Conservation (phyloP, 1,140 invertebrate genomes). For the Diachasmimorpha longicaudata region DNA sequence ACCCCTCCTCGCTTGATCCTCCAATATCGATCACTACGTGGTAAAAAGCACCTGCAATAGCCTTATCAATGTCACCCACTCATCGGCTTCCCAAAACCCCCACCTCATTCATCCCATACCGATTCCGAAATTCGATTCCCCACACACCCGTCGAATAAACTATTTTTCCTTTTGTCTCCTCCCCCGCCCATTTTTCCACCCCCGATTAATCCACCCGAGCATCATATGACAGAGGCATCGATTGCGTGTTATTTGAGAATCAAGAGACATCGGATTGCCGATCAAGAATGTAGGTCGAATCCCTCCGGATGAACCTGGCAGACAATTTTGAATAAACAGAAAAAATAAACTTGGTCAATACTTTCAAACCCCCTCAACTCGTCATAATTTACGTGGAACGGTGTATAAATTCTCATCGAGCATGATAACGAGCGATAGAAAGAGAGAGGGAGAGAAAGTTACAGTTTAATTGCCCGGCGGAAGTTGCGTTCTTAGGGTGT, state of each 20-base stretch:
- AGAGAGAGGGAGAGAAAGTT: background rate
- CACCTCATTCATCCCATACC: constrained; percentile 17
- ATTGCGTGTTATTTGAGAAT: background rate
- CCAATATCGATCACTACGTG: background rate
- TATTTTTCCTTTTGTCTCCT: background rate
- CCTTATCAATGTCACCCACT: constrained; percentile 27
- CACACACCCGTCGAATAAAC: background rate
- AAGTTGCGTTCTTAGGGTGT: background rate
- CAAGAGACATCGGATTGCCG: background rate
- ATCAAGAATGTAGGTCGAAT: background rate
- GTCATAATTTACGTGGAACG: background rate
- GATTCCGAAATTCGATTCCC: constrained; percentile 21
- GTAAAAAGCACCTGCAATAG: background rate
- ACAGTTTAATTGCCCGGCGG: constrained; percentile 1
- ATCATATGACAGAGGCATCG: background rate
- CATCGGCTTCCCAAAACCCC: constrained; percentile 17
- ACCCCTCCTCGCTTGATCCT: background rate
- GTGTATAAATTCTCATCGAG: constrained; percentile 11
- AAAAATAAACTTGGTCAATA: background rate
- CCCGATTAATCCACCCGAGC: constrained; percentile 6
- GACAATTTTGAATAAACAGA: background rate
- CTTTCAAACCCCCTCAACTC: background rate
- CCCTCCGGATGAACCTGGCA: background rate
- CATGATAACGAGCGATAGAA: background rate
- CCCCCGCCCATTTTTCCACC: background rate